A percentile compares a stretch with the other conserved stretches of the same genome.
phyloP scores from a whole-genome alignment of 1,140 invertebrate species.

The Bombus waltoni region DNA sequence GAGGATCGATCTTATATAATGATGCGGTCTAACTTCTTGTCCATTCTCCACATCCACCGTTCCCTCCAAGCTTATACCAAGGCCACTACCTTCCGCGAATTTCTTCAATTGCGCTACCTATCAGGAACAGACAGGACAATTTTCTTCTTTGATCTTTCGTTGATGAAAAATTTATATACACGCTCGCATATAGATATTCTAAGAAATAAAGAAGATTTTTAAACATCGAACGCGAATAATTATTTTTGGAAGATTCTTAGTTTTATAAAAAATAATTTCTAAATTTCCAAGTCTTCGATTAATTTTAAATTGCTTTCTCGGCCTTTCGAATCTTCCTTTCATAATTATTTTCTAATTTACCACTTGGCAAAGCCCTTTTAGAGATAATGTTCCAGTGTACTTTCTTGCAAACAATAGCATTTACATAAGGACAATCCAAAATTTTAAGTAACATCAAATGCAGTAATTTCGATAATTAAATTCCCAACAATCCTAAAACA shows the following conservation, averaged over 20 bases:
- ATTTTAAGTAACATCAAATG: neutral
- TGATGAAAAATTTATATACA: too few species aligned
- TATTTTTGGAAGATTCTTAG: too few species aligned
- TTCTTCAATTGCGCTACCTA: constrained; percentile 93
- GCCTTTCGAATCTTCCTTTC: neutral
- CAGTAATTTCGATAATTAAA: neutral
- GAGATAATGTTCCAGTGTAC: too few species aligned
- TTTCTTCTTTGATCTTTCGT: neutral
- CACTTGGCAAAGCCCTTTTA: too few species aligned
- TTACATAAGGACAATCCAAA: too few species aligned
- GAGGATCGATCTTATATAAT: constrained; percentile 96
- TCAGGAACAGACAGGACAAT: neutral
- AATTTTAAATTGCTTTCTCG: too few species aligned
- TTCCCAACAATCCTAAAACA: neutral
- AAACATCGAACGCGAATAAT: neutral
- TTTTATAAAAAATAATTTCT: too few species aligned
- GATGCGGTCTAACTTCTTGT: constrained; percentile 94
- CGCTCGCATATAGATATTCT: too few species aligned
- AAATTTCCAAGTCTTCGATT: too few species aligned
- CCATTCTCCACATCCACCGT: constrained; percentile 97
- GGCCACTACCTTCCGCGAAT: constrained; percentile 93
- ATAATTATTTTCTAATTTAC: neutral
- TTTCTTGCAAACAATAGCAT: too few species aligned
- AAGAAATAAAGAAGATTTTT: neutral
- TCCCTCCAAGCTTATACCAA: constrained; percentile 98